These are phyloP conservation scores for Elegia similella DNA, from an alignment of 2,888 invertebrate genomes.

Conservation along the genomic window DNA sequence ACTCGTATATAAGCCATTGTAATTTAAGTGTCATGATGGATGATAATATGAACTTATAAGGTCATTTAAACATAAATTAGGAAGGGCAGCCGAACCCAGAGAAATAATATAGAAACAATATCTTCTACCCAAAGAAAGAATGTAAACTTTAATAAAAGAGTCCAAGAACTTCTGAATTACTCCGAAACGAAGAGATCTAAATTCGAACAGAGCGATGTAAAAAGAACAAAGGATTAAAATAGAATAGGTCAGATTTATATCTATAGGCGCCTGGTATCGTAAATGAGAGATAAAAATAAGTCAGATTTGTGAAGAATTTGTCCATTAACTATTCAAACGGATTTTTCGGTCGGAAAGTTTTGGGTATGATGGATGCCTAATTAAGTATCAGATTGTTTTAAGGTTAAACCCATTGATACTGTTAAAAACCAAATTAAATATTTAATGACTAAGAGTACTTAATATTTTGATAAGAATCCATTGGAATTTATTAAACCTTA, in stretches of 20 bases:
- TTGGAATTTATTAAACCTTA: background rate
- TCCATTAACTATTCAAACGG: background rate
- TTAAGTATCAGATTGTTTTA: background rate
- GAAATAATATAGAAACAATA: too few species aligned
- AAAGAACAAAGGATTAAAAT: slow-evolving; percentile 6
- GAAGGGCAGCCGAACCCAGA: too few species aligned
- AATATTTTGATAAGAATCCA: background rate
- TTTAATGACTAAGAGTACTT: background rate
- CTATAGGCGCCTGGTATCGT: background rate
- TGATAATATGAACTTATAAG: too few species aligned
- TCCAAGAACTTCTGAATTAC: background rate
- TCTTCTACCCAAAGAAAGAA: too few species aligned
- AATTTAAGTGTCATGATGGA: too few species aligned
- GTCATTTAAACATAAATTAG: too few species aligned
- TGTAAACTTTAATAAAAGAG: background rate
- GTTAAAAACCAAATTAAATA: background rate
- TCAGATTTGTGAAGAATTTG: background rate
- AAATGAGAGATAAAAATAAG: slow-evolving; percentile 1
- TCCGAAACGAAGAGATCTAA: background rate
- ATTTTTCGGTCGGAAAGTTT: background rate
- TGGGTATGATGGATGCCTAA: background rate
- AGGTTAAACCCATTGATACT: background rate
- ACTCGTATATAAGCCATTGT: too few species aligned
- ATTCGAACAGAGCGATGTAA: background rate
- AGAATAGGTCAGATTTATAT: background rate